Evolutionary conservation across 1,140 invertebrate genomes (phyloP), one percentile per base, ranked within the genome.

Genomic region (Grapholita molesta): DNA sequence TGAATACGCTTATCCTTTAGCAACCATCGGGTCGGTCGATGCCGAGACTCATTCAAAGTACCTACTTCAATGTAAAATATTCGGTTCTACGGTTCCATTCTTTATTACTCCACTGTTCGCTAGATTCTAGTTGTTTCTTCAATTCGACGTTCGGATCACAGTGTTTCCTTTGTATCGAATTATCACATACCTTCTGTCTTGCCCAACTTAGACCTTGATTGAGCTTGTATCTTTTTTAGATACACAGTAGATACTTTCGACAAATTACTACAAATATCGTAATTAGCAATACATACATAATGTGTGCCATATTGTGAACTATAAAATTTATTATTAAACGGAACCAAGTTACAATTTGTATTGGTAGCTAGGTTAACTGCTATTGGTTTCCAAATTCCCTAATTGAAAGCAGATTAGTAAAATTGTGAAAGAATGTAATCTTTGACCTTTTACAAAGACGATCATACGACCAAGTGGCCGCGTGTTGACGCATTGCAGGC

Each of bases 41-140:
- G 24, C 25, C 55, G 25, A 61, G 55, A 28, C 32, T 61, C 55
- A 61, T 61, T 61, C 25, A 61, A 61, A 30, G 30, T 25, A 77
- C 30, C 52, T 71, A 77, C 30, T 64, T 71, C 70, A 71, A 71
- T 71, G 72, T 69, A 68, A 75, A 77, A 73, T 73, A 73, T 75
- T 75, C 68, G 73, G 24, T 61, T 61, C 55, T 61, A 28, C 55
- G 12, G 30, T 61, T 61, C 55, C 55, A 61, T 61, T 61, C 55
- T 30, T 61, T 25, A 32, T 7, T 61, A 11, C 55, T 25, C 32
- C 25, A 61, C 55, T 28, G 55, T 55, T 5, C 55, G 24, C 55
- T 15, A 28, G 24, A 18, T 25, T 25, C 25, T 28, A 24, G 53
- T 15, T 61, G 55, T 61, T 61, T 61, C 30, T 61, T 28, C 55